Evolutionary conservation across 2,888 invertebrate species (phyloP), one percentile per base, ranked within the genome.

Genomic region (Lasius platythorax): DNA sequence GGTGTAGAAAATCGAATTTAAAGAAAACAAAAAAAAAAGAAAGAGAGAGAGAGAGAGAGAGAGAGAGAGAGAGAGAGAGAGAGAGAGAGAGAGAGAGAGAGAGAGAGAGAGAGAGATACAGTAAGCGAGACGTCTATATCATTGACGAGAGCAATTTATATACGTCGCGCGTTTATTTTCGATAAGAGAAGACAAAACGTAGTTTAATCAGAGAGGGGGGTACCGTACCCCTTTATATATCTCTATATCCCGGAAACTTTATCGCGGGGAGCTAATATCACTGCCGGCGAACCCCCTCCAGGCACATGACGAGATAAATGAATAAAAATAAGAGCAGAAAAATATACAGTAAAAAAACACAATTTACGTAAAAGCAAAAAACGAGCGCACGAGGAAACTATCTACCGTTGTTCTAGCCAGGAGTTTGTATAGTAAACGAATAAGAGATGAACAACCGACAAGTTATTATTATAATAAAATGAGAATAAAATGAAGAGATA

Each of bases 341-440:
- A 75, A 83, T 28, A 46, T 46, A 67, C 63, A 72, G 70, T 40
- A 23, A 23, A 37, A 67, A 61, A 58, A 70, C 15, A 53, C 70
- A 64, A 64, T 76, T 68, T 56, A 37, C 61, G 23, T 82, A 50
- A 58, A 40, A 50, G 82, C 28, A 37, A 84, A 23, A 68, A 64
- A 53, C 28, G 72, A 72, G 37, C 72, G 72, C 61, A 37, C 28
- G 61, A 46, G 61, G 46, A 23, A 23, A 72, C 61, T 81, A 79
- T 18, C 61, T 79, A 81, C 74, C 63, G 37, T 73, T 67, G 56
- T 73, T 82, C 68, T 82, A 84, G 82, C 64, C 40, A 74, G 78
- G 70, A 87, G 83, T 83, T 83, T 75, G 83, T 83, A 89, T 76
- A 86, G 86, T 87, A 83, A 76, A 87, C 64, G 75, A 85, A 72